Base-by-base conservation (phyloP, 1,140 invertebrate species). In the Varroa destructor region DNA sequence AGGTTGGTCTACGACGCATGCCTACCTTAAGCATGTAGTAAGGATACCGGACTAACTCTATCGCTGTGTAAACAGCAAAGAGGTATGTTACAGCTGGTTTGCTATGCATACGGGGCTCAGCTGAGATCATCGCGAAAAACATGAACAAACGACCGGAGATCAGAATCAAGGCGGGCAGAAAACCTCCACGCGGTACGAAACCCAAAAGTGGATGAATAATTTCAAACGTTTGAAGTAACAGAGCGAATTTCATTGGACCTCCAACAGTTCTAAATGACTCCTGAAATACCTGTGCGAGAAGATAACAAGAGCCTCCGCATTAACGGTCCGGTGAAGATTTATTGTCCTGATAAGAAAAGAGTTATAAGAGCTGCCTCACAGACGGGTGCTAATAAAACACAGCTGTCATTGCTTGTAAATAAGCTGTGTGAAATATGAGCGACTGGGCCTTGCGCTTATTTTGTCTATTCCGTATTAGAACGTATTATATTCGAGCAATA, bases 141-240 rank as follows among this genome's bases (percentile, higher is more conserved):
- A 95, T 83, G 74, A 94, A 85, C 46, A 85, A 83, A 73, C 91
- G 83, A 0, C 90, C 91, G 42, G 82, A 81, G 25, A 90, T 83
- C 79, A 85, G 84, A 56, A 84, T 71, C 51, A 82, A 74, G 61
- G 84, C 79, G 51, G 81, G 77, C 25, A 88, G 55, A 4, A 84
- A 75, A 74, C 83, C 83, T 58, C 89, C 87, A 80, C 61, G 61
- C 1, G 86, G 89, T 12, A 91, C 91, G 75, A 93, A 91, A 1
- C 90, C 89, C 76, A 94, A 87, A 4, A 94, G 74, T 2, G 91
- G 88, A 83, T 95, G 90, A 80, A 95, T 82, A 0, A 95, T 85
- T 82, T 97, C 93, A 73, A 96, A 77, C 75, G 89, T 86, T 79
- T 91, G 89, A 75, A 92, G 79, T 1, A 90, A 76, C 76, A 93